Base-by-base conservation (phyloP, 2,888 invertebrate species). In the Noctua pronuba region DNA sequence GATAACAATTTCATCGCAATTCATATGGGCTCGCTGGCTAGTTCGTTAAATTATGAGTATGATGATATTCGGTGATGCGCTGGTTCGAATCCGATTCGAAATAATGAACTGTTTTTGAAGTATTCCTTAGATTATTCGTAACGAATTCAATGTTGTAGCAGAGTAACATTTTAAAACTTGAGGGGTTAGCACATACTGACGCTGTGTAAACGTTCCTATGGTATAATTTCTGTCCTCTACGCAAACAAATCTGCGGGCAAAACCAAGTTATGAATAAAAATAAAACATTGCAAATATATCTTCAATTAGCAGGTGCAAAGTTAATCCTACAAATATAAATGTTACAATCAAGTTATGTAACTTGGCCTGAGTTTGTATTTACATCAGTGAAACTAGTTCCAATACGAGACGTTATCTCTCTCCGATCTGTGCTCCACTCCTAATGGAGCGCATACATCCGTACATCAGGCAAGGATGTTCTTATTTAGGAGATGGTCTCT, bases 391-490 rank as follows among this genome's bases (percentile, higher is more conserved):
- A 65, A 65, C 79, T 74, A 72, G 68, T 79, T 68, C 16, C 28
- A 69, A 41, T 16, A 60, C 31, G 60, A 31, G 65, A 73, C 75
- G 28, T 83, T 83, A 83, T 83, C 82, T 3, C 2, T 64, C 1
- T 49, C 38, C n/a, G 72, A 83, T 79, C 79, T 70, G 8, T 66
- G 44, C n/a, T 35, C 0, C 70, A 21, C 31, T 65, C 38, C 41
- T 79, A 83, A 83, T 83, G 83, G 75, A 73, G 35, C 35, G 55
- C 58, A 35, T 24, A 21, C 62, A 72, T 66, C 60, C 49, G 31
- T 24, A 31, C 62, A 65, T 66, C 71, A 35, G 38, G 38, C 21
- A 65, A 70, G 79, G 65, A 73, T 83, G 83, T n/a, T 83, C 71
- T 44, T 11, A 46, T 78, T 44, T 1, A 24, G 31, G 16, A 24